A percentile compares a stretch with the other conserved stretches of the same genome.
phyloP scores from a whole-genome alignment of 2,113 vertebrate species.

The Callionymus lyra region DNA sequence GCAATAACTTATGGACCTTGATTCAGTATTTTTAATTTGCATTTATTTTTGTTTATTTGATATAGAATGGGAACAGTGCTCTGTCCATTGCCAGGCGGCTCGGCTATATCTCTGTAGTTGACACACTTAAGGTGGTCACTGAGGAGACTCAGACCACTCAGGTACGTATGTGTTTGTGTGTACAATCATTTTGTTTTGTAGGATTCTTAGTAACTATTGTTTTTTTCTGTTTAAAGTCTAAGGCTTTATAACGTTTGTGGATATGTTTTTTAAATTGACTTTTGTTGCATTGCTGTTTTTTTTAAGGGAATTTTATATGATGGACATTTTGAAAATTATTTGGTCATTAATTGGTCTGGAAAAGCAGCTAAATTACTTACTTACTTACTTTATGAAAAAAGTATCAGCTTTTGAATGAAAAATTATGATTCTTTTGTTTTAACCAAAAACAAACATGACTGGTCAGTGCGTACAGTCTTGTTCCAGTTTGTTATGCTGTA shows the following conservation, averaged over 20 bases:
- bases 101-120: slow-evolving; percentile 97
- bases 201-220: neutral
- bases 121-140: slow-evolving; percentile 90
- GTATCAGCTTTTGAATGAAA: too few relatives aligned
- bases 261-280: neutral
- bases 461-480: too few relatives aligned
- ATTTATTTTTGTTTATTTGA: neutral
- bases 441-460: too few relatives aligned
- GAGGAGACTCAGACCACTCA: slow-evolving; percentile 86
- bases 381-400: too few relatives aligned
- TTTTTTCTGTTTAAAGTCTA: too few relatives aligned
- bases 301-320: too few relatives aligned
- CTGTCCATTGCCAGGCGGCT: slow-evolving; percentile 87
- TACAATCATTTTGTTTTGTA: neutral
- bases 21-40: neutral
- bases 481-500: too few relatives aligned
- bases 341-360: too few relatives aligned
- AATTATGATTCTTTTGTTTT: too few relatives aligned
- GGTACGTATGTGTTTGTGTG: slow-evolving; percentile 50
- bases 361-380: too few relatives aligned
- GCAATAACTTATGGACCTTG: neutral
- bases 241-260: too few relatives aligned
- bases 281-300: neutral
- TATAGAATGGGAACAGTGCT: slow-evolving; percentile 93
- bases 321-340: too few relatives aligned